These are phyloP conservation scores for Champsocephalus gunnari DNA, from an alignment of 2,797 vertebrate species.

Conservation along the genomic window DNA sequence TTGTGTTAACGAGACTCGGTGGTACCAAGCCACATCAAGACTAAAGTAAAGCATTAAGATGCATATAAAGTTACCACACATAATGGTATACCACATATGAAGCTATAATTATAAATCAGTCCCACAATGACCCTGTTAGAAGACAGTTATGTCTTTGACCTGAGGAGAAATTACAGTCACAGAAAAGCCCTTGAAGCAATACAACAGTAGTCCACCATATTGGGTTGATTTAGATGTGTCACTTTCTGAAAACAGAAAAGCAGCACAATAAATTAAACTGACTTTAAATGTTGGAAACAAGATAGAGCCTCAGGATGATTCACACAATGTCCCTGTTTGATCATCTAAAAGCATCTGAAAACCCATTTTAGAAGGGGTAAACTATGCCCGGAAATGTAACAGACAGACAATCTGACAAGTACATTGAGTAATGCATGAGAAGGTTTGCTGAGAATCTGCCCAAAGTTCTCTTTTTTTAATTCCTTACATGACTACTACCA, in stretches of 20 bases:
- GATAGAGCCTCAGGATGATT: background rate
- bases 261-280: background rate
- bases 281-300: background rate
- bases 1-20: slow-evolving; percentile 31
- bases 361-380: no score
- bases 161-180: background rate
- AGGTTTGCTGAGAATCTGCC: no score
- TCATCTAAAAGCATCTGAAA: no score
- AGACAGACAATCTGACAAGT: no score
- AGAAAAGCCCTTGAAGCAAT: background rate
- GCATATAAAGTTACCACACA: slow-evolving; percentile 24
- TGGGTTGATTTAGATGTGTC: background rate
- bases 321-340: background rate
- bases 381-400: no score
- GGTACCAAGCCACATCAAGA: background rate
- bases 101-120: slow-evolving; percentile 40
- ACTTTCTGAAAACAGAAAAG: background rate
- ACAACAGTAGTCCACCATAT: background rate
- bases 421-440: no score
- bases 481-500: no score
- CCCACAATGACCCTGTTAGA: background rate
- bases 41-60: slow-evolving; percentile 34
- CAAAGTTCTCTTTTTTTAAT: no score
- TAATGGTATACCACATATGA: slow-evolving; percentile 29
- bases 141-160: slow-evolving; percentile 3